Base-by-base conservation (phyloP, 2,888 invertebrate genomes). In the Leucophora obtusa region DNA sequence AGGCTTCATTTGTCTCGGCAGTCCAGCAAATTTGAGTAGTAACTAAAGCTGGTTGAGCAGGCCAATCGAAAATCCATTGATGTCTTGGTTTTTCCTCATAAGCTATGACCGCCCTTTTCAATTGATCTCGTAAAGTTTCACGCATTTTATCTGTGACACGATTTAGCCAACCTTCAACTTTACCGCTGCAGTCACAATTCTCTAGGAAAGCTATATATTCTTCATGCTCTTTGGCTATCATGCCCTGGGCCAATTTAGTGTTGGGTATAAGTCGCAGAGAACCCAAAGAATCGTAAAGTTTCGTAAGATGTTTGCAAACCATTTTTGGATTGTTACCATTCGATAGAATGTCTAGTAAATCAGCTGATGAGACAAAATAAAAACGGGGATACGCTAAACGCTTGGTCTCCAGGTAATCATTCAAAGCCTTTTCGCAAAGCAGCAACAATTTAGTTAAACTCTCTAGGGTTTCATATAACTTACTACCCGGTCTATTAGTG, bases 21-120 rank as follows among this genome's bases (percentile, higher is more conserved):
- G 97, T 96, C 98, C 98, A 98, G 96, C 97, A 97, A 83, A 98
- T 97, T 91, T 98, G 98, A 0, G 97, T 97, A 24, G 95, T 97
- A 80, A 96, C 96, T 4, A 98, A 92, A 0, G 97, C 96, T 1
- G 96, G 95, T 88, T 98, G 98, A 0, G 97, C 97, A 1, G 96
- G 95, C 93, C 95, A 97, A 89, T 97, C 97, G 87, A 96, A 96
- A 58, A 98, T 93, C 98, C 98, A 98, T 77, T 94, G 92, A 76
- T 98, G 98, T 66, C 98, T 92, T 0, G 96, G 93, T 86, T 97
- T 97, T 78, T 96, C 96, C 75, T 97, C 97, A 87, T 98, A 98
- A 0, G 95, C 93, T 6, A 92, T 91, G 0, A 98, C 95, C 5
- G 96, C 94, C 83, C 95, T 94, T 15, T 94, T 93, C 86, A 98